Conservation (phyloP, 2,113 vertebrate species). For the Marmota flaviventris region DNA sequence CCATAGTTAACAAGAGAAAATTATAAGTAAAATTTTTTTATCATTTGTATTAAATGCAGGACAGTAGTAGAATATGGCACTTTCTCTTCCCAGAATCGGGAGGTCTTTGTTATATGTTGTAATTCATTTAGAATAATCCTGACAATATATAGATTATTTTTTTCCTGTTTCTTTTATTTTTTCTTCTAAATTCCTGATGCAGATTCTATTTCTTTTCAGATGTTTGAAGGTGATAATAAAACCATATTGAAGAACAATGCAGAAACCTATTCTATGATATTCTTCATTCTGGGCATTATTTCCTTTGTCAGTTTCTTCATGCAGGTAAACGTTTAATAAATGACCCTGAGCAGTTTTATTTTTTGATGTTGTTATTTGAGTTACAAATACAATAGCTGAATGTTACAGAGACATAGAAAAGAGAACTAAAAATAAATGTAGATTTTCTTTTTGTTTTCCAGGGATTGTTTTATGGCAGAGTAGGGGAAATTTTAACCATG, state of each 20-base stretch:
- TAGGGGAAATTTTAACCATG: constrained; percentile 77
- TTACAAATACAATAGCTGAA: constrained; percentile 51
- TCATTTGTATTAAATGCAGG: background rate
- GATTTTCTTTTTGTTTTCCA: constrained; percentile 62
- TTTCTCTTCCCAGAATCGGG: background rate
- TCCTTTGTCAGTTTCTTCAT: constrained; percentile 80
- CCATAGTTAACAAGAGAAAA: background rate
- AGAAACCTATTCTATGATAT: constrained; percentile 74
- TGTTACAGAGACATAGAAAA: constrained; percentile 50
- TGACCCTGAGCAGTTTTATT: background rate
- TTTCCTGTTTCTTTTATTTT: background rate
- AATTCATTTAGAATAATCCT: constrained; percentile 53
- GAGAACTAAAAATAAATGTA: constrained; percentile 34
- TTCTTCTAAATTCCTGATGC: constrained; percentile 5
- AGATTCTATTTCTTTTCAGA: constrained; percentile 59
- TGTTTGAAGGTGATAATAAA: constrained; percentile 77
- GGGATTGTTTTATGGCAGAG: constrained; percentile 79
- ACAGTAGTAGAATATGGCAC: background rate
- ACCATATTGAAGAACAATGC: constrained; percentile 65
- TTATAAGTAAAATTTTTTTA: constrained; percentile 43
- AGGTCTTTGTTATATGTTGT: background rate
- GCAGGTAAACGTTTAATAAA: constrained; percentile 74
- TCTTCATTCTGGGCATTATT: constrained; percentile 68
- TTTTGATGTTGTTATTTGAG: constrained; percentile 22
- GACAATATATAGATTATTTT: background rate